phyloP scores from a whole-genome alignment of 2,113 vertebrate species.

The Anhinga rufa region DNA sequence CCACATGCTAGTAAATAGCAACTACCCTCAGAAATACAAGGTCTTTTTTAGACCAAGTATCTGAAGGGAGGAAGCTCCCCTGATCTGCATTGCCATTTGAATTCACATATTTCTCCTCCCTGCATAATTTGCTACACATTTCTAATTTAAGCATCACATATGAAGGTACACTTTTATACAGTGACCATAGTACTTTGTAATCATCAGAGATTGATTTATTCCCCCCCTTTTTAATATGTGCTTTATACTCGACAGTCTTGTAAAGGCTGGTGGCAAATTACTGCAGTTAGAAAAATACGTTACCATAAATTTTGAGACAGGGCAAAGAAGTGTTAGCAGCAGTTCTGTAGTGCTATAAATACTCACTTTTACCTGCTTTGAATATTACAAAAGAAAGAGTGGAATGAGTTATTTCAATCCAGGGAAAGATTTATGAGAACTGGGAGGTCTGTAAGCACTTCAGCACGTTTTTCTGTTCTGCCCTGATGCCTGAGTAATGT shows the following conservation, averaged over 20 bases:
- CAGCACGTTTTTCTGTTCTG: neutral
- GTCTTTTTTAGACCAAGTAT: neutral
- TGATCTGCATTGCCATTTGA: neutral
- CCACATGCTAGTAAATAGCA: neutral
- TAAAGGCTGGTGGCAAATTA: neutral
- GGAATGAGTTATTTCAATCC: neutral
- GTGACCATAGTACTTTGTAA: neutral
- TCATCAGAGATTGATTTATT: constrained; percentile 1
- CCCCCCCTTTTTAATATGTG: neutral
- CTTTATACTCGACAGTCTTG: constrained; percentile 1
- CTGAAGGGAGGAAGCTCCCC: neutral
- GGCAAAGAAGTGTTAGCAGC: neutral
- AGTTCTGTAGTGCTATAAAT: neutral
- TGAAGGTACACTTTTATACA: neutral
- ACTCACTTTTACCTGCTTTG: neutral
- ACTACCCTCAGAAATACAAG: neutral
- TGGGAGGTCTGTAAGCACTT: neutral
- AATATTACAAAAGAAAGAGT: neutral
- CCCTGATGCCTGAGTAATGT: neutral
- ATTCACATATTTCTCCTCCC: neutral
- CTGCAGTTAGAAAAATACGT: constrained; percentile 18
- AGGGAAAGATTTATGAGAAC: neutral
- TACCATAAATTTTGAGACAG: constrained; percentile 17
- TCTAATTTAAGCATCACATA: neutral
- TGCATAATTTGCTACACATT: neutral